These are phyloP conservation scores for Hypothenemus hampei DNA, from an alignment of 1,140 invertebrate species.

Conservation along the genomic window DNA sequence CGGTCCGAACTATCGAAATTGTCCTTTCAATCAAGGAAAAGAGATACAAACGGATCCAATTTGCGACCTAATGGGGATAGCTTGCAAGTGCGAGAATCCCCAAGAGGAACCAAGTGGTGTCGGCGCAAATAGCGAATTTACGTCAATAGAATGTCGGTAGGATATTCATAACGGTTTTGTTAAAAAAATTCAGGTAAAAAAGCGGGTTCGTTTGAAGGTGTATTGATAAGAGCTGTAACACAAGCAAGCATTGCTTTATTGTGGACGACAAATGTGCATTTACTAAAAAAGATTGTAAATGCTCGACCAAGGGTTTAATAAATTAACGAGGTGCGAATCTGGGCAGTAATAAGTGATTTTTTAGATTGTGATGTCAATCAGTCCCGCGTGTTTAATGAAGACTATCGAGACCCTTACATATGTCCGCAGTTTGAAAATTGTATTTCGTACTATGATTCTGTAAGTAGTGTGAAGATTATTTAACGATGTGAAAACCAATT, in stretches of 20 bases:
- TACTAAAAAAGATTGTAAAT: conserved; percentile 10
- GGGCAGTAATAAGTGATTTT: too few relatives aligned
- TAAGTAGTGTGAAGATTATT: too few relatives aligned
- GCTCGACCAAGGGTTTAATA: not conserved
- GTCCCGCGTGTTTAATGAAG: not conserved
- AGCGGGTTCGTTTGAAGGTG: conserved; percentile 10
- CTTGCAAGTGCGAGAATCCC: conserved; percentile 1
- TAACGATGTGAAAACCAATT: too few relatives aligned
- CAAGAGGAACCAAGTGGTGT: not conserved
- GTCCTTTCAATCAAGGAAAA: conserved; percentile 4
- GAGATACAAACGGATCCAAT: conserved; percentile 16
- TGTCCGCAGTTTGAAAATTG: too few relatives aligned
- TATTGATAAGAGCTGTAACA: conserved; percentile 12
- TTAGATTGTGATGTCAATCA: not conserved
- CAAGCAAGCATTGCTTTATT: conserved; percentile 17
- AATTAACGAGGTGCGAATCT: too few relatives aligned
- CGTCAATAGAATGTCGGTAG: conserved; percentile 16
- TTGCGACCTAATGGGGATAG: not conserved
- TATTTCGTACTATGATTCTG: too few relatives aligned
- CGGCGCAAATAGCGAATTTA: too few relatives aligned
- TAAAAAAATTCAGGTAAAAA: not conserved
- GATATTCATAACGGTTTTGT: not conserved
- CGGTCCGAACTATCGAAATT: conserved; percentile 12
- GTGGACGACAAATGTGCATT: conserved; percentile 6
- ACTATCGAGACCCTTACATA: too few relatives aligned